phyloP scores from a whole-genome alignment of 2,888 invertebrate species.

The Drosophila prostipennis region DNA sequence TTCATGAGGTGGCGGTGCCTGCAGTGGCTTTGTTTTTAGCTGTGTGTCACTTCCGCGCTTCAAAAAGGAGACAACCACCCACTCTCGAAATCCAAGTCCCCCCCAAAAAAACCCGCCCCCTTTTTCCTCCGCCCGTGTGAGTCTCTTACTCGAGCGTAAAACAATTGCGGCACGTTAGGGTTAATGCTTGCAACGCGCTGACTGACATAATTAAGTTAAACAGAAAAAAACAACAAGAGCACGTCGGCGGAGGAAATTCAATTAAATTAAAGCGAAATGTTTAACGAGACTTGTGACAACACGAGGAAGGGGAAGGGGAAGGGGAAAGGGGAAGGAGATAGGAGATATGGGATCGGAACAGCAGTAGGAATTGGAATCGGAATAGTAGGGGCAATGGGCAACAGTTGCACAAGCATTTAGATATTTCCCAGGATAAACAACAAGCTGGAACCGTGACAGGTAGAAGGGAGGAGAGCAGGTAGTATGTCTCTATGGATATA shows the following conservation, averaged over 20 bases:
- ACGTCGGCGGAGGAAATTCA: slow-evolving; percentile 53
- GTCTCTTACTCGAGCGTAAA: slow-evolving; percentile 37
- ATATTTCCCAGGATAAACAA: slow-evolving; percentile 47
- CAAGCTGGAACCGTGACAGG: slow-evolving; percentile 20
- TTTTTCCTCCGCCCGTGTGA: slow-evolving; percentile 12
- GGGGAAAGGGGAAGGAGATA: neutral
- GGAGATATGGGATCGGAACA: neutral
- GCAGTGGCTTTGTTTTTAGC: neutral
- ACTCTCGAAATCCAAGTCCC: neutral
- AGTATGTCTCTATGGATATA: neutral
- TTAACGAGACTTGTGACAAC: slow-evolving; percentile 44
- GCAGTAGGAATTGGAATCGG: too few relatives aligned
- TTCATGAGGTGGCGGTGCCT: neutral
- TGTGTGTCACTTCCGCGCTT: slow-evolving; percentile 45
- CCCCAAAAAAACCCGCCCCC: neutral
- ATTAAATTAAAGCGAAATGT: slow-evolving; percentile 48
- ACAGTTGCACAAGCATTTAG: slow-evolving; percentile 31
- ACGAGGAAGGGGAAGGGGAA: neutral
- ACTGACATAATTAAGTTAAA: slow-evolving; percentile 68
- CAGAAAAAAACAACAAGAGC: slow-evolving; percentile 47
- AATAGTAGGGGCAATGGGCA: slow-evolving; percentile 4
- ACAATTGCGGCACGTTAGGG: slow-evolving; percentile 44
- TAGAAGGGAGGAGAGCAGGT: slow-evolving; percentile 19
- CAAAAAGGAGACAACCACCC: slow-evolving; percentile 2
- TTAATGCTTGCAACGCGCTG: slow-evolving; percentile 45